Evolutionary conservation across 1,140 invertebrate species (phyloP), one percentile per base, ranked within the genome.

Genomic region (Cyrtorhinus lividipennis): DNA sequence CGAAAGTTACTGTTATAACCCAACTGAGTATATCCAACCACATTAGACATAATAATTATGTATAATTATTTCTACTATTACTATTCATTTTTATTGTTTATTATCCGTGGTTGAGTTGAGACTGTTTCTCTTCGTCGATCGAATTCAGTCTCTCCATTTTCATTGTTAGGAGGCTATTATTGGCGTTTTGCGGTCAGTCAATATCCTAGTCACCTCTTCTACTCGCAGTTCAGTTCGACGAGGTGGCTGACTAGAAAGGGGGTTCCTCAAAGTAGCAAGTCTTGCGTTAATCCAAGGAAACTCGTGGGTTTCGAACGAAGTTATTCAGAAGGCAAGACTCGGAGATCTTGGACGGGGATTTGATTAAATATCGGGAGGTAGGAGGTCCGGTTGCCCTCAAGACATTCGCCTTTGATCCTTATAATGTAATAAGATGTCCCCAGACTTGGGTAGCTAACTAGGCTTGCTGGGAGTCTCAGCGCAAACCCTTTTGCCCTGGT

Each of bases 401-500:
- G 24, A 26, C 58, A 30, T 59, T 59, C 27, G 24, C 26, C 58
- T 59, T 59, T 59, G 58, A 59, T 59, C 58, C 27, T 30, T n/a
- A 59, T 59, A 59, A 59, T 59, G 58, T 59, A 59, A 59, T 59
- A 59, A 59, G 58, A 59, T 59, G 58, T 59, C 58, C 58, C 58
- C 25, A 26, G 58, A 30, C 58, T 59, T 59, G 12, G 48, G 48
- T 3, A 57, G 20, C 56, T 24, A 57, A 57, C 56, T 57, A 57
- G 20, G 56, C 18, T 24, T 24, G n/a, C 20, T 20, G 18, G 56
- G 24, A 20, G 20, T 57, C 56, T 57, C 15, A 57, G 20, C 13
- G 56, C 10, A 53, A 53, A 53, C 48, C 48, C 48, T 53, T 12
- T 22, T 30, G n/a, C 24, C 24, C 25, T 59, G 27, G 27, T 24